Base-by-base conservation (phyloP, 2,888 invertebrate species). In the Dasypolia templi region DNA sequence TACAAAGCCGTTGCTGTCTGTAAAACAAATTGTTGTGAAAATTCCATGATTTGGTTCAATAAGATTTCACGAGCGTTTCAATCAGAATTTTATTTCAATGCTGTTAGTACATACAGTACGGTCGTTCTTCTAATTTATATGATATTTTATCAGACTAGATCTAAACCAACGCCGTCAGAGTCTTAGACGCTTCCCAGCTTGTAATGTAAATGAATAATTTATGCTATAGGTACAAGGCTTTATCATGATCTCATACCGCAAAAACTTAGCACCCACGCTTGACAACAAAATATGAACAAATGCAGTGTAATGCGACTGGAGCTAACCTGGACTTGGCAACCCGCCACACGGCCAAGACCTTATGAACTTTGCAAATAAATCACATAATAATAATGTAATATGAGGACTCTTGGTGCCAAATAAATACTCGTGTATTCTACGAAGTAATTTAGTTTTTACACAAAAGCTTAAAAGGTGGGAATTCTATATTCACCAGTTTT, bases 241-340 rank as follows among this genome's bases (percentile, higher is more conserved):
- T 65, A 55, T 61, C 42, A 61, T 77, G 70, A 77, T 67, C 44
- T 67, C 51, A 65, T 56, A 44, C 62, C 42, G 44, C 46, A 44
- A 73, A 61, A 42, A 51, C 22, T 53, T 59, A 14, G 14, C 62
- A 26, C 74, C 64, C 64, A 74, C 80, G 70, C 63, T 53, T 49
- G 42, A 51, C 70, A 42, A 11, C 32, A 46, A 53, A 63, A 44
- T 62, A 62, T 67, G 7, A 67, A 70, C 42, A 35, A 70, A 75
- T 70, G 26, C 63, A 66, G 63, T 70, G 49, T 59, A 75, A 39
- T 75, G 58, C 55, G 66, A 69, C 61, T 77, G 46, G 44, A 67
- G n/a, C 22, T 64, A 70, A 66, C 76, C 62, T 67, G 75, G 62
- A 76, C 78, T 81, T 87, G 87, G 85, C 82, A 75, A 51, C 17